Base-by-base conservation (phyloP, 2,888 invertebrate species). In the Invenusta paracnida region DNA sequence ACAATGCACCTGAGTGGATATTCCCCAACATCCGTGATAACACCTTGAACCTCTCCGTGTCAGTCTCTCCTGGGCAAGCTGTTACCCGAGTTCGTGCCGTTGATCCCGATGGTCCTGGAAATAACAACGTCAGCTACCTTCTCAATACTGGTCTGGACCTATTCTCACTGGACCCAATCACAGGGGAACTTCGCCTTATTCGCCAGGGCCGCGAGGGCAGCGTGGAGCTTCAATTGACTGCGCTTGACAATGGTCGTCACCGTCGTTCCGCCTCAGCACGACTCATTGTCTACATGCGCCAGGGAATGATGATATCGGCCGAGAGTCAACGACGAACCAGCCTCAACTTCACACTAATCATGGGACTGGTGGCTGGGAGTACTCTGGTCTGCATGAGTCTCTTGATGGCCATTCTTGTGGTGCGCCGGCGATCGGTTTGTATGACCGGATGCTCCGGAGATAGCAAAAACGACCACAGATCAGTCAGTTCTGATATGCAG, bases 21-120 rank as follows among this genome's bases (percentile, higher is more conserved):
- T 82, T 30, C n/a, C 82, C 82, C 2, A 82, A 82, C 23, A 2
- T 28, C 5, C 82, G 82, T n/a, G 82, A 82, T 28, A 82, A 82
- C 23, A 82, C 31, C 1, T 28, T 82, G 11, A 82, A 82, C 29
- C 5, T 82, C 5, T 82, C 82, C 25, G 5, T 82, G 5, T 73
- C 73, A 13, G 11, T 73, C 2, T 5, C 17, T 2, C 73, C 73
- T 23, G 73, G 73, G 73, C n/a, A 82, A 82, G 31, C 29, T 28
- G 82, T 82, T 2, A 82, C 82, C 5, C 29, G 82, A 27, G 82
- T 82, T 5, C 29, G 82, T 2, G 82, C 82, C 2, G 82, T 82
- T 5, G 82, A 82, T 28, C 29, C 29, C 23, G 82, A 82, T 23
- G 31, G 82, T 30, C 2, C 17, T 23, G 27, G 82, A 82, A 30